A percentile compares a stretch with the other conserved stretches of the same genome.
These are phyloP conservation scores for Lithosia quadra DNA, from an alignment of 2,888 invertebrate species.

Conservation along the genomic window DNA sequence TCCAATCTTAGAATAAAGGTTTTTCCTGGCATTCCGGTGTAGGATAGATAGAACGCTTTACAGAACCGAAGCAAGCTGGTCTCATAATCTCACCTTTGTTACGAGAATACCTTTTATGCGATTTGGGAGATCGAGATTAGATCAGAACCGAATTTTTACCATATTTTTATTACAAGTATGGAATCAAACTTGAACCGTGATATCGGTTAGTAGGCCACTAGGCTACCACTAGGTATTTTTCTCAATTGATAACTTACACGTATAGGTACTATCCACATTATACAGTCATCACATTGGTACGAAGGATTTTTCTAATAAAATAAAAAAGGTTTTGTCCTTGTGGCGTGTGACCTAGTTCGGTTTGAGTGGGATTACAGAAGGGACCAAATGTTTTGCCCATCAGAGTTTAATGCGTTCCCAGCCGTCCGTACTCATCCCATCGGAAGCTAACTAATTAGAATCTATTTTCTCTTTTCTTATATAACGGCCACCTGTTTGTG, in stretches of 20 bases:
- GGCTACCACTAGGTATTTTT: neutral
- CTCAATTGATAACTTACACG: neutral
- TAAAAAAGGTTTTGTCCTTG: constrained; percentile 59
- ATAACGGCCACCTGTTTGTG: constrained; percentile 38
- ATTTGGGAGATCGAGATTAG: too few relatives aligned
- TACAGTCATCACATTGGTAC: constrained; percentile 20
- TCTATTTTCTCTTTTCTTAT: constrained; percentile 59
- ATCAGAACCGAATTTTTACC: too few relatives aligned
- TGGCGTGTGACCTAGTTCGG: constrained; percentile 59
- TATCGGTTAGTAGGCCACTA: neutral
- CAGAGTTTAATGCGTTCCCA: constrained; percentile 68
- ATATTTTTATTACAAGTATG: too few relatives aligned
- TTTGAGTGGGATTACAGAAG: constrained; percentile 56
- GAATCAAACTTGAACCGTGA: too few relatives aligned
- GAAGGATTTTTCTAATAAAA: constrained; percentile 51
- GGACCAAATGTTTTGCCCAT: constrained; percentile 63
- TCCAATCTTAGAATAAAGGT: too few relatives aligned
- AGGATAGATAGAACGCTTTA: too few relatives aligned
- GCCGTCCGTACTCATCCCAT: constrained; percentile 57
- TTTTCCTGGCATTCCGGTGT: too few relatives aligned
- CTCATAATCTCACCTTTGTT: too few relatives aligned
- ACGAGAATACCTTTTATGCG: too few relatives aligned
- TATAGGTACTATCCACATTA: neutral
- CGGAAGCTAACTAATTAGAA: constrained; percentile 68
- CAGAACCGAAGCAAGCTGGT: too few relatives aligned